phyloP scores from a whole-genome alignment of 2,888 invertebrate genomes.

The Conistra vaccinii region DNA sequence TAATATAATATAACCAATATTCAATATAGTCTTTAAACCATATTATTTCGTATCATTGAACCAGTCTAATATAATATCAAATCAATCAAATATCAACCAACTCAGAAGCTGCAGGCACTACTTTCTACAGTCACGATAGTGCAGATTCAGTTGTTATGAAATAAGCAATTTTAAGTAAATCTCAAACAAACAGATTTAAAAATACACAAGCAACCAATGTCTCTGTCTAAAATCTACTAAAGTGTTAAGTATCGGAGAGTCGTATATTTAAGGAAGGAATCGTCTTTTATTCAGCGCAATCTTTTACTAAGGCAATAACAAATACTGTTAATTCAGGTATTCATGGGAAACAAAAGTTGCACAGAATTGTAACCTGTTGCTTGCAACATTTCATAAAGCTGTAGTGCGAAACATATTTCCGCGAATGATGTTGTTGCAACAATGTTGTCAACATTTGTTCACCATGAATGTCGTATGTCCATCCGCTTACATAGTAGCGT shows the following conservation, averaged over 20 bases:
- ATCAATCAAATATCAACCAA: too few relatives aligned
- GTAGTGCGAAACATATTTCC: background rate
- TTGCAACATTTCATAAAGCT: background rate
- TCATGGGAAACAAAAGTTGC: background rate
- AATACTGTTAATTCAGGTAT: background rate
- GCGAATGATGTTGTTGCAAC: background rate
- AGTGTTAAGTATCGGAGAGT: background rate
- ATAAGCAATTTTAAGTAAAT: background rate
- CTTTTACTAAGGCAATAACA: background rate
- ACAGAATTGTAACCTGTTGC: background rate
- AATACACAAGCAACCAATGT: background rate
- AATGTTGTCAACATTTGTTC: background rate
- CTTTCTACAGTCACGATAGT: too few relatives aligned
- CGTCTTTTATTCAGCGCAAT: conserved; percentile 2
- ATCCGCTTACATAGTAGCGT: conserved; percentile 3
- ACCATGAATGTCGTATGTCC: background rate
- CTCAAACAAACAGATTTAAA: background rate
- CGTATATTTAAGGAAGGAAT: background rate
- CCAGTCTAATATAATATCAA: too few relatives aligned
- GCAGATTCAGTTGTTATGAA: background rate
- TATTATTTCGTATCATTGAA: too few relatives aligned
- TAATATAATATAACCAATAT: too few relatives aligned
- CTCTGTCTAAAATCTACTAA: background rate
- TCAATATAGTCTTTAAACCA: too few relatives aligned
- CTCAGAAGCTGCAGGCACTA: too few relatives aligned